These are phyloP conservation scores for Sparus aurata DNA, from an alignment of 2,797 vertebrate species.

Conservation along the genomic window DNA sequence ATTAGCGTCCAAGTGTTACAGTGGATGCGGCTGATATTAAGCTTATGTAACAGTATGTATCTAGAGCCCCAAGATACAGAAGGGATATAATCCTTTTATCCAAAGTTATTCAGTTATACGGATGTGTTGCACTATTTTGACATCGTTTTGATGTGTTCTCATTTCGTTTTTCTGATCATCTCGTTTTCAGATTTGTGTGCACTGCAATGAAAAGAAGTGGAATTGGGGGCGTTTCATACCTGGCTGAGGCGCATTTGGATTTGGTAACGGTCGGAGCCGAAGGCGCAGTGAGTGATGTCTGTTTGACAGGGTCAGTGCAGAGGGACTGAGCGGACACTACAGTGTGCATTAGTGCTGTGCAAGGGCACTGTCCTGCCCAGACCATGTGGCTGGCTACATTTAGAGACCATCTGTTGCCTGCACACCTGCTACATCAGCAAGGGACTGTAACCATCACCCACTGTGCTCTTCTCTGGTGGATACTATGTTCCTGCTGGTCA, in stretches of 20 bases:
- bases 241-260: slow-evolving; percentile 67
- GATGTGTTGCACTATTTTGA: neutral
- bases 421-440: slow-evolving; percentile 80
- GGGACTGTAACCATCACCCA: slow-evolving; percentile 81
- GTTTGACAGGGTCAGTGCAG: slow-evolving; percentile 67
- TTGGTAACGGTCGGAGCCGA: slow-evolving; percentile 60
- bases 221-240: slow-evolving; percentile 50
- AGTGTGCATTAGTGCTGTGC: slow-evolving; percentile 74
- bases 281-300: slow-evolving; percentile 74
- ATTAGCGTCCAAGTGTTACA: slow-evolving; percentile 17
- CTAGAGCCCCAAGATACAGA: neutral
- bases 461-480: slow-evolving; percentile 85
- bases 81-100: neutral
- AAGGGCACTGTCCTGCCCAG: slow-evolving; percentile 69
- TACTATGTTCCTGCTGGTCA: slow-evolving; percentile 83
- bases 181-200: slow-evolving; percentile 67
- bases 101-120: neutral
- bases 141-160: slow-evolving; percentile 8
- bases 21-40: slow-evolving; percentile 24
- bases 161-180: slow-evolving; percentile 30
- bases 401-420: slow-evolving; percentile 82
- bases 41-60: slow-evolving; percentile 11
- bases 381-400: slow-evolving; percentile 84
- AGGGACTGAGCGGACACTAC: slow-evolving; percentile 76
- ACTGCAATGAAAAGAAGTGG: slow-evolving; percentile 76